Conservation (phyloP, 2,797 vertebrate species). For the Microctenopoma stevenorrisi region DNA sequence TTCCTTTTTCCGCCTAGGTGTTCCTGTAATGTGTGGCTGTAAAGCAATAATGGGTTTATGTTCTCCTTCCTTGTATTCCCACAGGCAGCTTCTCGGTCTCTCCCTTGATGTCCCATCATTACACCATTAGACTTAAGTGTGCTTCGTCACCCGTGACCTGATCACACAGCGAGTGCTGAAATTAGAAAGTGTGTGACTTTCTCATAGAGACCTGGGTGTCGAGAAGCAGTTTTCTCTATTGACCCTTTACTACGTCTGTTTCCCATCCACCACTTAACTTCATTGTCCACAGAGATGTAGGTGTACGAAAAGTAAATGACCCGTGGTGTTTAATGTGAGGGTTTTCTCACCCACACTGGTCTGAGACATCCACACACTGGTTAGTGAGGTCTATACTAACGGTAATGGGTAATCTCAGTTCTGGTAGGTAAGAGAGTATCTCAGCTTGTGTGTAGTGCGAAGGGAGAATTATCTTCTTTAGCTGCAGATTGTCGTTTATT, state of each 20-base stretch:
- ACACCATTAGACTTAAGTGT: slow-evolving; percentile 58
- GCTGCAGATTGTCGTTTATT: slow-evolving; percentile 10
- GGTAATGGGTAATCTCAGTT: background rate
- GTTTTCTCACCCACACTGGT: background rate
- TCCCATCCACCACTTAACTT: slow-evolving; percentile 26
- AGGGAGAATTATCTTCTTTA: background rate
- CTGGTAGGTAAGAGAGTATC: background rate
- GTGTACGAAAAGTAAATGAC: background rate
- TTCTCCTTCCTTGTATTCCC: slow-evolving; percentile 56
- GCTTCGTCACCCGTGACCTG: slow-evolving; percentile 72
- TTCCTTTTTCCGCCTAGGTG: slow-evolving; percentile 16
- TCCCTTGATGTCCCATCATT: slow-evolving; percentile 57
- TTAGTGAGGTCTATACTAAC: background rate
- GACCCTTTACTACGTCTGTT: background rate
- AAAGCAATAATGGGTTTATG: slow-evolving; percentile 75
- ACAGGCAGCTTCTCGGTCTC: slow-evolving; percentile 36
- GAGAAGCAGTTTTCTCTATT: slow-evolving; percentile 12
- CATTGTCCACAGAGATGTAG: background rate
- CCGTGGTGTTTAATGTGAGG: background rate
- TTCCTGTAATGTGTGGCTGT: slow-evolving; percentile 45
- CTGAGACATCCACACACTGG: background rate
- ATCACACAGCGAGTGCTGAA: slow-evolving; percentile 62
- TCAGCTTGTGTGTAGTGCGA: background rate
- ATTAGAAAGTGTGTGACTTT: slow-evolving; percentile 59
- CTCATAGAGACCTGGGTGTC: slow-evolving; percentile 49